Evolutionary conservation across 2,888 invertebrate genomes (phyloP).

Genomic region (Prosapia bicincta): DNA sequence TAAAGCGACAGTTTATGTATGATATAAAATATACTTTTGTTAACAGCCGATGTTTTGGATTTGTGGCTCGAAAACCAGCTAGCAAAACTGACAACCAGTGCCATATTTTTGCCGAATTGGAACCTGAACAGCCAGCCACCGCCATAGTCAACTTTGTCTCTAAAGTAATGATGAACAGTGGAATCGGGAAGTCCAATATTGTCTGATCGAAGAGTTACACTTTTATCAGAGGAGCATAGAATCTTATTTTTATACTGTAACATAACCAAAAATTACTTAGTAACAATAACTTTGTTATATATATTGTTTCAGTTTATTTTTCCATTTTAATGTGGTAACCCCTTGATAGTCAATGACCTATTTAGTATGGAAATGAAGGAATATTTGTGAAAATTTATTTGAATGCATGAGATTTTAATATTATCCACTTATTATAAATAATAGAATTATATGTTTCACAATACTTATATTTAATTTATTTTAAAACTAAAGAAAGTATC

Average conservation of each 20-base stretch:
- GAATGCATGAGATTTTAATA: not conserved
- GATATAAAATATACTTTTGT: too few relatives aligned
- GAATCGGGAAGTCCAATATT: conserved; percentile 33
- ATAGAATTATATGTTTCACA: not conserved
- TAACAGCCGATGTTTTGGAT: conserved; percentile 87
- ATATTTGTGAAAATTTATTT: not conserved
- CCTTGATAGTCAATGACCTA: not conserved
- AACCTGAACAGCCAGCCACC: conserved; percentile 89
- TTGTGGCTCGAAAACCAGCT: conserved; percentile 86
- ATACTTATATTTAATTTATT: not conserved
- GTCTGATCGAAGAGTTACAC: conserved; percentile 19
- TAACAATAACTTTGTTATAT: not conserved
- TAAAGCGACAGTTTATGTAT: too few relatives aligned
- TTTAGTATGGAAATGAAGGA: not conserved
- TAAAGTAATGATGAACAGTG: conserved; percentile 61
- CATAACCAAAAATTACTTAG: not conserved
- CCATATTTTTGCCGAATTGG: conserved; percentile 94
- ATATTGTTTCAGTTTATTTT: not conserved
- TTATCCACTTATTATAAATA: not conserved
- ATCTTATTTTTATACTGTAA: not conserved
- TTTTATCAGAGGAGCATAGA: not conserved
- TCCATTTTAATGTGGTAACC: not conserved
- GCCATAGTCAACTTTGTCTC: conserved; percentile 90
- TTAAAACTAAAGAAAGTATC: too few relatives aligned
- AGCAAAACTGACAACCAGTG: conserved; percentile 91